Evolutionary conservation across 2,113 vertebrate species (phyloP).

Genomic region (Phasianus colchicus): DNA sequence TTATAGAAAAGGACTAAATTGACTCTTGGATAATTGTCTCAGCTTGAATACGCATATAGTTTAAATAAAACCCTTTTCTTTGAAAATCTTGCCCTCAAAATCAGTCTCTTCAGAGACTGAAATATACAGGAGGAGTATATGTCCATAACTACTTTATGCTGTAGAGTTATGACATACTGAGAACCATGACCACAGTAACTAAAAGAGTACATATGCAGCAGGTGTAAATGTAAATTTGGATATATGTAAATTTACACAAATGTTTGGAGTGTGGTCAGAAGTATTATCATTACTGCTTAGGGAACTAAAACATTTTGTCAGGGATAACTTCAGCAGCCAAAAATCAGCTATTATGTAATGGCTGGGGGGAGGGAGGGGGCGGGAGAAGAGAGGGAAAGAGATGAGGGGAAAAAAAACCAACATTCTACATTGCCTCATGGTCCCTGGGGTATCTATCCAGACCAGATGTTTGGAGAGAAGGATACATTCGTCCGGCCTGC

Average conservation of each 20-base stretch:
- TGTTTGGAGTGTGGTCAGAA: not conserved
- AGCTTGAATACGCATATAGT: not conserved
- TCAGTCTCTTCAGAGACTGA: not conserved
- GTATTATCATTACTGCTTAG: not conserved
- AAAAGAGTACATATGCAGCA: not conserved
- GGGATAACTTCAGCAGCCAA: constrained; percentile 20
- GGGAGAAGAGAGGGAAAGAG: not conserved
- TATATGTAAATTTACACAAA: not conserved
- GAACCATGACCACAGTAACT: not conserved
- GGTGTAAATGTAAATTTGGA: not conserved
- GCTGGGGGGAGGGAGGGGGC: not conserved
- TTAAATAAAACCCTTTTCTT: not conserved
- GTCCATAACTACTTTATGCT: not conserved
- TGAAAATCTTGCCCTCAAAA: not conserved
- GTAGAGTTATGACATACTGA: not conserved
- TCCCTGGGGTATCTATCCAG: constrained; percentile 42
- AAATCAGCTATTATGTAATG: constrained; percentile 35
- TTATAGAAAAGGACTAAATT: not conserved
- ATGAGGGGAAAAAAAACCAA: not conserved
- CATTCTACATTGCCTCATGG: not conserved
- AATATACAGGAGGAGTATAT: not conserved
- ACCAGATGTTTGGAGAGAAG: constrained; percentile 58
- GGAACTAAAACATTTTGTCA: not conserved
- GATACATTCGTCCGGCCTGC: not conserved
- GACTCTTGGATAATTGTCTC: not conserved